Evolutionary conservation across 2,113 vertebrate species (phyloP).

Genomic region (Pungitius pungitius): DNA sequence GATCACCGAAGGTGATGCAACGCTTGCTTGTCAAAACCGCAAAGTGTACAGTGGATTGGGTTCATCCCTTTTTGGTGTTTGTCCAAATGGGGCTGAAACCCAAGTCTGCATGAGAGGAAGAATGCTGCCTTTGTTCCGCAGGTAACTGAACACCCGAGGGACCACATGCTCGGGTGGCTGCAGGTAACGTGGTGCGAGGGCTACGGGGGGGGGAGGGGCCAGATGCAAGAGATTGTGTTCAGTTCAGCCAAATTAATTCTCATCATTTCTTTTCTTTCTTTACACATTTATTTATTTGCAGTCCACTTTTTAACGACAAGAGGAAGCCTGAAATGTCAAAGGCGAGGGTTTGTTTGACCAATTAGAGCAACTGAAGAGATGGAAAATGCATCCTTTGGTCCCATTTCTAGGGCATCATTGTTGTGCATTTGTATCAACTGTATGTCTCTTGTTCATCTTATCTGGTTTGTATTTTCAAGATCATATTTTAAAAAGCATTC

Average conservation of each 20-base stretch:
- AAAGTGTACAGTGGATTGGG: slow-evolving; percentile 40
- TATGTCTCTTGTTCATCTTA: neutral
- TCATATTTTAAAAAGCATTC: neutral
- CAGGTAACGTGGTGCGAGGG: slow-evolving; percentile 36
- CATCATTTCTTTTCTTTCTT: neutral
- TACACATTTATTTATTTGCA: neutral
- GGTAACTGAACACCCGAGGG: slow-evolving; percentile 59
- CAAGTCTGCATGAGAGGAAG: slow-evolving; percentile 50
- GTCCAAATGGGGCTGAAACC: slow-evolving; percentile 68
- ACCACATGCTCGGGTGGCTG: slow-evolving; percentile 26
- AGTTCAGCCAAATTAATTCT: too few species aligned
- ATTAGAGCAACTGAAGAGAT: neutral
- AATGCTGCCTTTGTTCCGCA: slow-evolving; percentile 67
- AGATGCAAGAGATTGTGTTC: neutral
- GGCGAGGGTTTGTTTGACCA: neutral
- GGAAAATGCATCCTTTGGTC: neutral
- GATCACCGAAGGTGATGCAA: too few species aligned
- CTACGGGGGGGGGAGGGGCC: neutral
- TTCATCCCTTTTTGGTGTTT: slow-evolving; percentile 62
- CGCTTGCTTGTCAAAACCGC: slow-evolving; percentile 51
- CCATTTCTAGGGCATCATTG: neutral
- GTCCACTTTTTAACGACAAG: neutral
- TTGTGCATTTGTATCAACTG: neutral
- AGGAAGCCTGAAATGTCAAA: neutral
- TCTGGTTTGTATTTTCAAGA: neutral